These are phyloP conservation scores for Ia io DNA, from an alignment of 2,113 vertebrate species.

Conservation along the genomic window DNA sequence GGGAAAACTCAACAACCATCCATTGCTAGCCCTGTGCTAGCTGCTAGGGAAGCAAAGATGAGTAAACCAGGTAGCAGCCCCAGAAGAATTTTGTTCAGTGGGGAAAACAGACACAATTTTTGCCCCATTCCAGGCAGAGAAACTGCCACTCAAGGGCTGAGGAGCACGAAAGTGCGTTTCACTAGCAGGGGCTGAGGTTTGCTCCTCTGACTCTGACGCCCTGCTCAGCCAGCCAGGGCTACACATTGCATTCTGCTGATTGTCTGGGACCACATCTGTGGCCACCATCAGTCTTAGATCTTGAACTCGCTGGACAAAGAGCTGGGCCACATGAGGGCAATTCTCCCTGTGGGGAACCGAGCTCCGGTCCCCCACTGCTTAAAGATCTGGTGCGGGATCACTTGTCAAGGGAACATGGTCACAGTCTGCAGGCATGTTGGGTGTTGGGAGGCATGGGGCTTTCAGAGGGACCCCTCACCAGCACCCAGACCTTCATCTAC, in stretches of 20 bases:
- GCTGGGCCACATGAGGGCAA: neutral
- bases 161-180: fast-evolving
- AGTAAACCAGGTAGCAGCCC: neutral
- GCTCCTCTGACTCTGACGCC: neutral
- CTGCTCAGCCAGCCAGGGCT: neutral
- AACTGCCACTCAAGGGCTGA: neutral
- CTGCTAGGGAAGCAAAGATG: neutral
- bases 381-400: neutral
- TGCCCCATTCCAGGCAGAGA: neutral
- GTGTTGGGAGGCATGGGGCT: neutral
- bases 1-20: neutral
- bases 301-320: neutral
- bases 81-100: neutral
- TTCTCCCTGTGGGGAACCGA: neutral
- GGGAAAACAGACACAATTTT: neutral
- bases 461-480: neutral
- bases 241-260: neutral
- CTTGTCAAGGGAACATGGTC: neutral
- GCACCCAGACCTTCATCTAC: neutral
- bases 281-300: slow-evolving; percentile 12
- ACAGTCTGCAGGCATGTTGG: neutral
- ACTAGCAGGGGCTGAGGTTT: neutral
- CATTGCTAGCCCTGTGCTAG: neutral
- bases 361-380: neutral
- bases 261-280: fast-evolving